Percentiles rank a stretch among this genome's conserved stretches.
These are phyloP conservation scores for Tragelaphus scriptus DNA, from an alignment of 2,113 vertebrate genomes.

Conservation along the genomic window DNA sequence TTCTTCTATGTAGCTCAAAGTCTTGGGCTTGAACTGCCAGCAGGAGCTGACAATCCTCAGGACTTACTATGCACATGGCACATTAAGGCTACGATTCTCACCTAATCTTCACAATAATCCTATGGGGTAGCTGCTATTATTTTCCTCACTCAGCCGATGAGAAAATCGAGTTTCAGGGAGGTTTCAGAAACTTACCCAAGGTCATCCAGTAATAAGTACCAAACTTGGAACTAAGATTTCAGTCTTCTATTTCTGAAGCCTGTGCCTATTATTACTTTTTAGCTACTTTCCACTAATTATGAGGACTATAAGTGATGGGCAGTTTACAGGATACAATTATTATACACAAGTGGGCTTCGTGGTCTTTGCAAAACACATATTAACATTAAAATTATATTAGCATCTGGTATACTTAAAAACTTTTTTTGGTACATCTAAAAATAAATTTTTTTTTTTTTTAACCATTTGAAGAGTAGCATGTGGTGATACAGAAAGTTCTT, in stretches of 20 bases:
- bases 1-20: not conserved
- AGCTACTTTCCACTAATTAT: not conserved
- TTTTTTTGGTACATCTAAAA: slow-evolving; percentile 8
- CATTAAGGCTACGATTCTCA: not conserved
- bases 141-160: not conserved
- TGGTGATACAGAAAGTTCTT: slow-evolving; percentile 5
- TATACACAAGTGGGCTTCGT: not conserved
- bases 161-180: not conserved
- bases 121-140: not conserved
- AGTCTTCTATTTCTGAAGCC: not conserved
- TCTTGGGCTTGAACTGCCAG: not conserved
- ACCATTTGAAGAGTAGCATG: slow-evolving; percentile 25
- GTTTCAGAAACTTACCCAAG: not conserved
- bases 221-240: not conserved
- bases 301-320: not conserved
- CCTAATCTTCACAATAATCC: not conserved
- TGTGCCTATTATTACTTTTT: not conserved
- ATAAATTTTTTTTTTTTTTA: not conserved
- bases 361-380: not conserved
- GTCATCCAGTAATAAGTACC: not conserved
- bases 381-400: not conserved
- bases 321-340: not conserved
- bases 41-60: not conserved
- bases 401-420: not conserved
- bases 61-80: not conserved